Base-by-base conservation (phyloP, 2,888 invertebrate species). In the Tetranychus truncatus region DNA sequence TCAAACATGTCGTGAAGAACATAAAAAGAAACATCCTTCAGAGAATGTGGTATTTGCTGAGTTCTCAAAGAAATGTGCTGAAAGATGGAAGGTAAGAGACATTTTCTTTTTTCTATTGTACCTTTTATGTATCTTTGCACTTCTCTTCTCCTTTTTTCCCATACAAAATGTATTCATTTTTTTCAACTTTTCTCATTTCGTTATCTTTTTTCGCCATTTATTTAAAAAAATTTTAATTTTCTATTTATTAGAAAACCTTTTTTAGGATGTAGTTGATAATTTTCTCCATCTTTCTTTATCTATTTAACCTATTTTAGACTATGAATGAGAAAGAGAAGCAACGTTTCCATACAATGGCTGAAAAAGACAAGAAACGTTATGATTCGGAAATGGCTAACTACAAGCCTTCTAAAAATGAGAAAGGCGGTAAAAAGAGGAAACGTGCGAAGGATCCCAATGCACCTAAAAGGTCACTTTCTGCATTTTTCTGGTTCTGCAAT, bases 401-500 rank as follows among this genome's bases (percentile, higher is more conserved):
- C 85, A 90, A 90, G 81, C 95, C 95, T 78, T 91, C 92, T 73
- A 91, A 91, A 81, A 92, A 91, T 79, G 89, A 91, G 81, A 81
- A 80, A 78, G 88, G 89, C 81, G 86, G 87, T 80, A 86, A 88
- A 81, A 91, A 92, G 80, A 90, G 92, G 86, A 91, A 93, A 84
- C 88, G 92, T 84, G 87, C 88, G 81, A 96, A 97, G 86, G 99
- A 99, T 84, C 97, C 97, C 74, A 95, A 96, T 85, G 97, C 97
- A 80, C 99, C 99, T 77, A 99, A 99, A 86, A 87, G 99, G 86
- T 92, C 96, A 82, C 86, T 99, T 93, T 97, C 97, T 80, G 97
- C 96, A 75, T 99, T 97, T 88, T 99, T 99, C 87, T 93, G 95
- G 90, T 99, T 97, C 87, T 97, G 95, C 83, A 93, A 94, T 84